These are phyloP conservation scores for Amorpha juglandis DNA, from an alignment of 2,888 invertebrate genomes.

Conservation along the genomic window DNA sequence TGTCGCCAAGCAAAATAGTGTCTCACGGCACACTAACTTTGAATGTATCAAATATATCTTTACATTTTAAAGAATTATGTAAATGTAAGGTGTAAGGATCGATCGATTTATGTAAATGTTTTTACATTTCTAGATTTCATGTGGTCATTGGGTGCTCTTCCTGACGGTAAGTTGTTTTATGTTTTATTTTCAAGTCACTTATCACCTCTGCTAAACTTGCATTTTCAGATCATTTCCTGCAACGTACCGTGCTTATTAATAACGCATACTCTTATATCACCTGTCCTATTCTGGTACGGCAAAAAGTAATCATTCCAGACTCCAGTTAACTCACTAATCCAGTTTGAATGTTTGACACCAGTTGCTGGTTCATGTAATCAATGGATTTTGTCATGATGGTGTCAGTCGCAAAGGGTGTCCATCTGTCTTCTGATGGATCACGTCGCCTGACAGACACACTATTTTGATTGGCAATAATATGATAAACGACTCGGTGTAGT, in stretches of 20 bases:
- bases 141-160: slow-evolving; percentile 99
- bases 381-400: slow-evolving; percentile 50
- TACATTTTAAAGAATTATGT: slow-evolving; percentile 60
- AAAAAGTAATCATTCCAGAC: slow-evolving; percentile 45
- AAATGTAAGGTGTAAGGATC: slow-evolving; percentile 77
- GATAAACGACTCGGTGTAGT: slow-evolving; percentile 78
- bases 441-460: slow-evolving; percentile 81
- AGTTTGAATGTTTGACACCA: slow-evolving; percentile 53
- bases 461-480: slow-evolving; percentile 84
- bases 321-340: slow-evolving; percentile 60
- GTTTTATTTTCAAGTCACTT: slow-evolving; percentile 67
- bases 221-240: slow-evolving; percentile 39
- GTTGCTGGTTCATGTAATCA: slow-evolving; percentile 62
- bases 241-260: slow-evolving; percentile 35
- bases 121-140: slow-evolving; percentile 96
- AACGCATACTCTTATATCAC: slow-evolving; percentile 49
- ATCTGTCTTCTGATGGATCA: slow-evolving; percentile 74
- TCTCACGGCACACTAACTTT: slow-evolving; percentile 73
- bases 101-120: slow-evolving; percentile 84
- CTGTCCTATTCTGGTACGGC: slow-evolving; percentile 40
- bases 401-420: slow-evolving; percentile 55
- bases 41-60: slow-evolving; percentile 53
- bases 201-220: slow-evolving; percentile 58
- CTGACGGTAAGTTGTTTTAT: slow-evolving; percentile 93
- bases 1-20: slow-evolving; percentile 84